These are phyloP conservation scores for Macroramphosus scolopax DNA, from an alignment of 2,797 vertebrate species.

Conservation along the genomic window DNA sequence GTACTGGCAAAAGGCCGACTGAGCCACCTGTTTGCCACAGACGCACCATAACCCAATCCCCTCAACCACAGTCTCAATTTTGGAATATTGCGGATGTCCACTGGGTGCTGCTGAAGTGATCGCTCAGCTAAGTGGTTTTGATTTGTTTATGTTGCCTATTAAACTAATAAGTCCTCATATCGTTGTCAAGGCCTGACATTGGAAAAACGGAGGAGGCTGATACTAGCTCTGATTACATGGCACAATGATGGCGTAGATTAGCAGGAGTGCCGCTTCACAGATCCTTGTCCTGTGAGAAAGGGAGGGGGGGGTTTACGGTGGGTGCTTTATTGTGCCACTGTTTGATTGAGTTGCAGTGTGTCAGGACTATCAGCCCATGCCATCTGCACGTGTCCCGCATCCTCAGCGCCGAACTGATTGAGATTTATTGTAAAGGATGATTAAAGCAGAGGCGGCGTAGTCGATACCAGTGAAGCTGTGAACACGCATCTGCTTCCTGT, in stretches of 20 bases:
- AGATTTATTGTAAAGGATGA: constrained; percentile 73
- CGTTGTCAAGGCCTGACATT: constrained; percentile 62
- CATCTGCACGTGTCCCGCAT: constrained; percentile 67
- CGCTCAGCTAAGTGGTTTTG: constrained; percentile 67
- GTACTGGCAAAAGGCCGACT: constrained; percentile 55
- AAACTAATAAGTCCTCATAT: constrained; percentile 70
- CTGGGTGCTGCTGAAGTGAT: constrained; percentile 63
- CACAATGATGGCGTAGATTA: constrained; percentile 62
- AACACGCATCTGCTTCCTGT: constrained; percentile 60
- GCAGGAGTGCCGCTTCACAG: constrained; percentile 56
- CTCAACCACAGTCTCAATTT: constrained; percentile 47
- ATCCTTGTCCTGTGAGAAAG: constrained; percentile 55
- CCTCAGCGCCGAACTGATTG: constrained; percentile 61
- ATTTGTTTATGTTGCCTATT: constrained; percentile 74
- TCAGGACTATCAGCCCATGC: constrained; percentile 68
- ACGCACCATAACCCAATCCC: constrained; percentile 44
- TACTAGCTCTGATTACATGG: constrained; percentile 58
- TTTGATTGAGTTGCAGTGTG: constrained; percentile 71
- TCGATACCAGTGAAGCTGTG: constrained; percentile 51
- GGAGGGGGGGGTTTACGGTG: constrained; percentile 1
- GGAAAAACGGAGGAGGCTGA: constrained; percentile 53
- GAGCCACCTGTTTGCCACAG: constrained; percentile 68
- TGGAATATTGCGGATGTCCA: constrained; percentile 49
- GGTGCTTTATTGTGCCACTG: constrained; percentile 46
- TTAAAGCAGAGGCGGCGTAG: constrained; percentile 56